Evolutionary conservation across 2,888 invertebrate genomes (phyloP).

Genomic region (Ormyrus pomaceus): DNA sequence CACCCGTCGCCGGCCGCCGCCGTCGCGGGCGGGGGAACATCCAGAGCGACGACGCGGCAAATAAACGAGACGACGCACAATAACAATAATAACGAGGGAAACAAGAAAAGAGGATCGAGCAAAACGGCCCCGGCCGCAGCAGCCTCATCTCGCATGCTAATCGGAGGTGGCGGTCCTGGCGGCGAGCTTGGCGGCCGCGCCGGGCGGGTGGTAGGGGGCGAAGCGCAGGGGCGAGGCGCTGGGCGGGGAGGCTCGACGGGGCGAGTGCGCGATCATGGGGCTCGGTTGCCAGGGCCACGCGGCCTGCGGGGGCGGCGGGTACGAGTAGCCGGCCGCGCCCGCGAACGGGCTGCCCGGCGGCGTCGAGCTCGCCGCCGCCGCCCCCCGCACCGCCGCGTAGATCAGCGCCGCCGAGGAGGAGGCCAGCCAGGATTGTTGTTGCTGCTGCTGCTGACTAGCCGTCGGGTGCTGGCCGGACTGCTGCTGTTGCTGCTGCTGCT

Average conservation of each 20-base stretch:
- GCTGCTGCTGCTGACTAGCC: constrained; percentile 61
- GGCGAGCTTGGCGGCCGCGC: constrained; percentile 24
- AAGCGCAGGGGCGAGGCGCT: constrained; percentile 60
- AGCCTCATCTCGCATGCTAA: constrained; percentile 1
- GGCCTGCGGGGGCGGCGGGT: constrained; percentile 65
- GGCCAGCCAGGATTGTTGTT: constrained; percentile 68
- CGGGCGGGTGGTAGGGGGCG: constrained; percentile 65
- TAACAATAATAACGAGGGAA: no score
- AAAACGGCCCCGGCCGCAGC: not conserved
- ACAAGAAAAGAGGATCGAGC: no score
- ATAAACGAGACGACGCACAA: no score
- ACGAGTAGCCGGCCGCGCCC: constrained; percentile 38
- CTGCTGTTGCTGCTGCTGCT: constrained; percentile 61
- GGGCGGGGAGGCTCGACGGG: constrained; percentile 73
- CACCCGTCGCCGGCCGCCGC: constrained; percentile 4
- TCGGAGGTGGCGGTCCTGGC: constrained; percentile 38
- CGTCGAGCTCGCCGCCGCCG: constrained; percentile 31
- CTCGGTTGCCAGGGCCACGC: constrained; percentile 73
- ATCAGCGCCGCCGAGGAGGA: constrained; percentile 69
- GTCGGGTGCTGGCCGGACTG: constrained; percentile 59
- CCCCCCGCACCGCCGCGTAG: constrained; percentile 60
- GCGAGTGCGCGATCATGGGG: constrained; percentile 70
- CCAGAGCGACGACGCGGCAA: not conserved
- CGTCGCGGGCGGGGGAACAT: not conserved
- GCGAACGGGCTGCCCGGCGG: constrained; percentile 41